These are phyloP conservation scores for Rutpela maculata DNA, from an alignment of 2,888 invertebrate genomes.

Conservation along the genomic window DNA sequence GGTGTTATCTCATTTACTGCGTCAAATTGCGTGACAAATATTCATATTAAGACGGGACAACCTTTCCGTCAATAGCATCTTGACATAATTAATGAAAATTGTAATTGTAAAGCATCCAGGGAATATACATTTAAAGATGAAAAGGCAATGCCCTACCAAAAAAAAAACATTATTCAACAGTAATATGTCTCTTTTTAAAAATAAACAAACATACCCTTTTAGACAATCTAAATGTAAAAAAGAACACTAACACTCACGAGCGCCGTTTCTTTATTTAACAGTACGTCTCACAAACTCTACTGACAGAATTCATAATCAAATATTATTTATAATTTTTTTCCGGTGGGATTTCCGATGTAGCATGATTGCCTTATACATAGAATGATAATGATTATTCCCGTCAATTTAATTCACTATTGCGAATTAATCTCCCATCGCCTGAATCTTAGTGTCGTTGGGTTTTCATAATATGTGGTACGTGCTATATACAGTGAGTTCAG, in stretches of 20 bases:
- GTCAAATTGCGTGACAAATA: no score
- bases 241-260: background rate
- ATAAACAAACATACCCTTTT: background rate
- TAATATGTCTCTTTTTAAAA: background rate
- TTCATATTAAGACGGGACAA: no score
- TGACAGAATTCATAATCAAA: background rate
- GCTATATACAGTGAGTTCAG: no score
- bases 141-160: no score
- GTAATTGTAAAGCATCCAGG: no score
- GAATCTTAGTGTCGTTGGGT: background rate
- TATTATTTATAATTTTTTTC: background rate
- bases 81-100: no score
- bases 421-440: background rate
- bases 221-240: background rate
- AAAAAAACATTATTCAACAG: no score
- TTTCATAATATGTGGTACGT: no score
- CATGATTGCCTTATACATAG: background rate
- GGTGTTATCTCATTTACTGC: no score
- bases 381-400: background rate
- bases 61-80: no score
- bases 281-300: background rate
- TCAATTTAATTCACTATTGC: background rate
- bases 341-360: background rate
- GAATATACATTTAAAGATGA: no score
- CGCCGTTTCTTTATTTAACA: background rate